These are phyloP conservation scores for Muntiacus muntjak DNA, from an alignment of 2,113 vertebrate genomes.

Conservation along the genomic window DNA sequence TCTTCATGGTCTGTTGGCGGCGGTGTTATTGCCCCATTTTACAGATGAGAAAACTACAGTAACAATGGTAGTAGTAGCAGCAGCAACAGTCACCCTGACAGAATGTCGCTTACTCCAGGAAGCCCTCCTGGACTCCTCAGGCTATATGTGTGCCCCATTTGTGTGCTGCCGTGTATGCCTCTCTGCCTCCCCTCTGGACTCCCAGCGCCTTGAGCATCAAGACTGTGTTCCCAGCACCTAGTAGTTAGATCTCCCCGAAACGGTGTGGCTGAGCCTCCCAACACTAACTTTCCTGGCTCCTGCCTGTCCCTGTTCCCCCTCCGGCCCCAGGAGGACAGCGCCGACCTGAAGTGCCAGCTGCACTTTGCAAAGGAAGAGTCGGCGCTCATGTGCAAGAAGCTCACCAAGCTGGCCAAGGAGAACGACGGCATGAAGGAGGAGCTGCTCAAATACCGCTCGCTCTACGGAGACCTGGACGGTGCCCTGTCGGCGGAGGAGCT, in stretches of 20 bases:
- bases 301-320: background rate
- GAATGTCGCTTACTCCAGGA: background rate
- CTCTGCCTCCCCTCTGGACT: background rate
- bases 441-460: constrained; percentile 91
- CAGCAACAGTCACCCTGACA: background rate
- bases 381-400: constrained; percentile 98
- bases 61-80: background rate
- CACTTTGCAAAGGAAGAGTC: constrained; percentile 99
- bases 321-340: constrained; percentile 90
- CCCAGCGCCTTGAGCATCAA: background rate
- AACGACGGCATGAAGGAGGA: constrained; percentile 96
- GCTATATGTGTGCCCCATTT: background rate
- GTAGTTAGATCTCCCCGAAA: background rate
- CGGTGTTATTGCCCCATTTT: background rate
- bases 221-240: background rate
- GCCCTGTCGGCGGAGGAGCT: constrained; percentile 93
- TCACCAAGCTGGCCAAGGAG: constrained; percentile 96
- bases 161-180: background rate
- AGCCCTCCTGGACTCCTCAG: background rate
- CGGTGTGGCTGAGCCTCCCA: background rate
- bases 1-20: background rate
- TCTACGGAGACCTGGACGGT: constrained; percentile 93
- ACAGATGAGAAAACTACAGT: background rate
- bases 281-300: background rate
- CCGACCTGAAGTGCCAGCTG: constrained; percentile 97